These are phyloP conservation scores for Adelognathus sp. DNA, from an alignment of 2,888 invertebrate genomes.

Conservation along the genomic window DNA sequence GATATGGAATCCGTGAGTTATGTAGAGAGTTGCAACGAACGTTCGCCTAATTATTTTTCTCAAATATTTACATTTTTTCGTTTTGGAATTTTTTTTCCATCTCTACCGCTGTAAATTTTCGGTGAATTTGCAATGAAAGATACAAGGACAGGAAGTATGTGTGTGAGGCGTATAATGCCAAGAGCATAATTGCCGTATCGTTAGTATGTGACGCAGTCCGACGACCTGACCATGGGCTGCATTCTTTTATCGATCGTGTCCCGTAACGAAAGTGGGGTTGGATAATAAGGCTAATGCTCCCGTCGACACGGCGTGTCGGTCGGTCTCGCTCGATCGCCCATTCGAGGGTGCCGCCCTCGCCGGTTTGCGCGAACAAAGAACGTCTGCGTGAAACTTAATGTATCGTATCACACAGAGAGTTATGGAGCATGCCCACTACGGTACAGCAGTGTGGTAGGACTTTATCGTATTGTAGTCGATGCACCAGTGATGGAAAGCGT, in stretches of 20 bases:
- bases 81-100: background rate
- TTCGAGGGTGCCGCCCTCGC: conserved; percentile 67
- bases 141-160: background rate
- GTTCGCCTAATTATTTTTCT: background rate
- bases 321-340: conserved; percentile 29
- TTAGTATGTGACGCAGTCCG: conserved; percentile 35
- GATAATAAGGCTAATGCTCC: conserved; percentile 73
- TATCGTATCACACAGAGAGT: conserved; percentile 59
- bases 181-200: conserved; percentile 1
- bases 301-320: conserved; percentile 25
- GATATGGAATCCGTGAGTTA: conserved; percentile 50
- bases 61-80: background rate
- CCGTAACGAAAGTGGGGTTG: conserved; percentile 68
- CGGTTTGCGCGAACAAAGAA: conserved; percentile 54
- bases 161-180: background rate
- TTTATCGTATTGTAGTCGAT: background rate
- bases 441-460: background rate
- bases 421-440: background rate
- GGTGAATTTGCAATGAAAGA: background rate
- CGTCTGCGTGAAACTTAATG: conserved; percentile 67
- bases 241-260: conserved; percentile 69
- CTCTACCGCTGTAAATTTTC: background rate
- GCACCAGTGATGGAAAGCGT: background rate
- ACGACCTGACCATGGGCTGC: conserved; percentile 61
- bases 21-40: conserved; percentile 17